Conservation (phyloP, 2,888 invertebrate species). For the Andrena fulva region DNA sequence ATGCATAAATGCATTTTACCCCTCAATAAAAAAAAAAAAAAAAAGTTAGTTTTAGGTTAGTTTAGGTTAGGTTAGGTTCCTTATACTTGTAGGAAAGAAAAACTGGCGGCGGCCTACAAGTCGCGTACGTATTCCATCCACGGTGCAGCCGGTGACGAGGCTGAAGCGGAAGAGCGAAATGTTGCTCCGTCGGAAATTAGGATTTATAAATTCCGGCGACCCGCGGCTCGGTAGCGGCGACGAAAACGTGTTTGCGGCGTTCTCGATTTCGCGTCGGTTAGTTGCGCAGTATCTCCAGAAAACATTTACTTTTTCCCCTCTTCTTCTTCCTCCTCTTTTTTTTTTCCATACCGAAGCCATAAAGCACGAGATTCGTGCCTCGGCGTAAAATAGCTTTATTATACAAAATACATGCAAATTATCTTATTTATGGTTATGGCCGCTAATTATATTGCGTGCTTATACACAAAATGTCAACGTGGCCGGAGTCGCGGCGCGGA, state of each 20-base stretch:
- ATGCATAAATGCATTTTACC: too few species aligned
- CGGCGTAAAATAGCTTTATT: constrained; percentile 80
- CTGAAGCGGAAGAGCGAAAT: constrained; percentile 35
- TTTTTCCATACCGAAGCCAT: constrained; percentile 49
- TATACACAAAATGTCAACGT: constrained; percentile 81
- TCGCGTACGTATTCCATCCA: constrained; percentile 11
- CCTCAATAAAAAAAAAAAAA: too few species aligned
- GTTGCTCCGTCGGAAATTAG: constrained; percentile 47
- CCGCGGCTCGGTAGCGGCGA: constrained; percentile 42
- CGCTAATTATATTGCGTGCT: constrained; percentile 80
- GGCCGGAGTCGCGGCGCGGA: constrained; percentile 69
- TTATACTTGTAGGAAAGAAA: constrained; percentile 8
- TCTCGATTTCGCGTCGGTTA: constrained; percentile 57
- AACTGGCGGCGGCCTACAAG: constrained; percentile 1
- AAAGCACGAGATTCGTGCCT: constrained; percentile 75
- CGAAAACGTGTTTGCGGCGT: constrained; percentile 56
- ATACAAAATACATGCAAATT: constrained; percentile 82
- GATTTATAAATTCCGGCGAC: constrained; percentile 59
- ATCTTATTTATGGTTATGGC: constrained; percentile 80
- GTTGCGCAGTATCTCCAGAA: constrained; percentile 42
- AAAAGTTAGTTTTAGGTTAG: too few species aligned
- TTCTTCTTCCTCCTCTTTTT: neutral
- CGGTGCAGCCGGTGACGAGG: constrained; percentile 11
- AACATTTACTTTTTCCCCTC: constrained; percentile 26
- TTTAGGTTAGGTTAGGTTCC: neutral